Base-by-base conservation (phyloP, 2,888 invertebrate species). In the Oligia fasciuncula region DNA sequence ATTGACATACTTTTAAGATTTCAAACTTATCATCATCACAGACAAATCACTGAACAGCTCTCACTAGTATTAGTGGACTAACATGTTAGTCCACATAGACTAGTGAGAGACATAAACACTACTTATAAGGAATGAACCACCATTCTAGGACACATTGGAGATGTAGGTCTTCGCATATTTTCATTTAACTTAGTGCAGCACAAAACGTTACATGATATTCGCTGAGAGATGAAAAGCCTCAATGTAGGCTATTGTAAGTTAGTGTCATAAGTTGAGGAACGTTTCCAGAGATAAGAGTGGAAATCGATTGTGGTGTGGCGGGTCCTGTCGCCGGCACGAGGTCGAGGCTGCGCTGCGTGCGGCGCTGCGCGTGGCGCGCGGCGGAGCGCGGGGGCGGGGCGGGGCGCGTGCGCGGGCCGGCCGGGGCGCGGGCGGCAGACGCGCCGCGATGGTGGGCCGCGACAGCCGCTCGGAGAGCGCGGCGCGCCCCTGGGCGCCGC, bases 401-500 rank as follows among this genome's bases (percentile, higher is more conserved):
- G 90, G 83, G 87, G 86, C 88, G 92, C 90, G 92, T 90, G 92
- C 91, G 93, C 91, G 92, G 87, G 90, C 89, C 85, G 90, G 87
- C 90, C 91, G 93, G 91, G 92, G 93, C 93, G 94, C 93, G 93
- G 93, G 94, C 95, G 95, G 95, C 95, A 96, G 96, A 96, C 96
- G 96, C 95, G 96, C 96, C 96, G 96, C 96, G 96, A 96, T 96
- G 96, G 95, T 96, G 96, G 97, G 95, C 97, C 96, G 97, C 97
- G 96, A 96, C 97, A 97, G 97, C 97, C 97, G 97, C 96, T 95
- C 95, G 93, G 93, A 93, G 95, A 96, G 95, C 96, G 97, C 96
- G 96, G 97, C 97, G 97, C 97, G 97, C 97, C 96, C 95, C 93
- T 94, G 95, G 96, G 97, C 97, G 97, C 96, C 96, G 96, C 96